phyloP scores from a whole-genome alignment of 2,888 invertebrate genomes.

The Caenorhabditis zanzibari region DNA sequence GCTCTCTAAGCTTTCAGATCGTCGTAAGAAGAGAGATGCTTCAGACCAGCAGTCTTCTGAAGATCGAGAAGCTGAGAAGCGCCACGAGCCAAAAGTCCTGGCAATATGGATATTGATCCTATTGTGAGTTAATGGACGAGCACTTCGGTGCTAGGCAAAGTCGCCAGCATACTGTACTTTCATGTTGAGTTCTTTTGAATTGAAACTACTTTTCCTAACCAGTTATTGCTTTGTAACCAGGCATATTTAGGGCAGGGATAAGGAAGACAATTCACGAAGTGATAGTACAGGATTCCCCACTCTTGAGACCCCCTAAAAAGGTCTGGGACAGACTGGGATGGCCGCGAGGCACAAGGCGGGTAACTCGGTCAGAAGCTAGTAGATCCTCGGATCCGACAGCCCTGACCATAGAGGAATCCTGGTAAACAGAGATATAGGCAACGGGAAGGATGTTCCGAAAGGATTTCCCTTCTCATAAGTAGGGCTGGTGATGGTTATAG shows the following conservation, averaged over 20 bases:
- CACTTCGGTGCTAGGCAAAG: not conserved
- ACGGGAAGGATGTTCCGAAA: not conserved
- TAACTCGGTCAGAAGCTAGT: not conserved
- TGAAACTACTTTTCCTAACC: not conserved
- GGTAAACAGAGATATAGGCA: not conserved
- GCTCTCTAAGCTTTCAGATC: not conserved
- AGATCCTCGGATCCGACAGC: not conserved
- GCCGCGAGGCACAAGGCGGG: slow-evolving; percentile 2
- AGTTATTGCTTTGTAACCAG: not conserved
- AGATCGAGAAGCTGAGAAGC: not conserved
- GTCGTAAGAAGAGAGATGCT: too few relatives aligned
- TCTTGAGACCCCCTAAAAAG: not conserved
- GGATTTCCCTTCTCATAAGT: not conserved
- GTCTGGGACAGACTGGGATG: not conserved
- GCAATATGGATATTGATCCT: not conserved
- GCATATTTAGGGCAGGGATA: not conserved
- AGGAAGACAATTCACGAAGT: not conserved
- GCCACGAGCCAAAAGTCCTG: not conserved
- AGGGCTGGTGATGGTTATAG: slow-evolving; percentile 1
- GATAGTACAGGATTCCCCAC: not conserved
- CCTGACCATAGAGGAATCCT: not conserved
- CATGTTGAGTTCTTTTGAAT: not conserved
- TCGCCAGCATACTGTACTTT: not conserved
- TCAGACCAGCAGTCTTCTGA: not conserved
- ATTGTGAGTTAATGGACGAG: not conserved